These are phyloP conservation scores for Coelinius sp. DNA, from an alignment of 2,888 invertebrate species.

Conservation along the genomic window DNA sequence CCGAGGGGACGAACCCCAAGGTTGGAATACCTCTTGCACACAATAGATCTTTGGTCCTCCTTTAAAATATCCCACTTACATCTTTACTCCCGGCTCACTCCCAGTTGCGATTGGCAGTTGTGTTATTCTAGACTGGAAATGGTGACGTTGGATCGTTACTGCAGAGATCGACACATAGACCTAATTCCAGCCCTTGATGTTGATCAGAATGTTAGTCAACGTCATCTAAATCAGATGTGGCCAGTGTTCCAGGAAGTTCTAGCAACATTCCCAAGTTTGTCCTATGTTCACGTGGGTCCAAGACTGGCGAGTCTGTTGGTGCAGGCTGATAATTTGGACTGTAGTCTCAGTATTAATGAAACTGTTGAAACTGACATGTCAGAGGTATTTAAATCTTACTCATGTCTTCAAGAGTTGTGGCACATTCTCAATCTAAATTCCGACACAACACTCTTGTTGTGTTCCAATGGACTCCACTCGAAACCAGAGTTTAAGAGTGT, in stretches of 20 bases:
- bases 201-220: slow-evolving; percentile 71
- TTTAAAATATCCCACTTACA: slow-evolving; percentile 74
- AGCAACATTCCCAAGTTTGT: slow-evolving; percentile 73
- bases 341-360: slow-evolving; percentile 63
- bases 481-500: slow-evolving; percentile 69
- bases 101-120: slow-evolving; percentile 70
- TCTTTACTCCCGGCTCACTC: slow-evolving; percentile 70
- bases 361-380: slow-evolving; percentile 69
- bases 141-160: slow-evolving; percentile 74
- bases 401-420: slow-evolving; percentile 70
- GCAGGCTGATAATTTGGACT: slow-evolving; percentile 68
- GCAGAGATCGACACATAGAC: slow-evolving; percentile 72
- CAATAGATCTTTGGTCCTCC: slow-evolving; percentile 72
- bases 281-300: slow-evolving; percentile 75
- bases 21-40: slow-evolving; percentile 72
- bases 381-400: slow-evolving; percentile 66
- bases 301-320: slow-evolving; percentile 73
- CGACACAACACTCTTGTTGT: slow-evolving; percentile 69
- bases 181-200: slow-evolving; percentile 75
- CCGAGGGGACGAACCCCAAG: slow-evolving; percentile 74
- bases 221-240: slow-evolving; percentile 73
- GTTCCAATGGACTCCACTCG: slow-evolving; percentile 71
- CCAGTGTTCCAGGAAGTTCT: slow-evolving; percentile 73
- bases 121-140: slow-evolving; percentile 73
- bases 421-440: slow-evolving; percentile 70